Conservation (phyloP, 2,797 vertebrate species). For the Hozukius guyotensis region DNA sequence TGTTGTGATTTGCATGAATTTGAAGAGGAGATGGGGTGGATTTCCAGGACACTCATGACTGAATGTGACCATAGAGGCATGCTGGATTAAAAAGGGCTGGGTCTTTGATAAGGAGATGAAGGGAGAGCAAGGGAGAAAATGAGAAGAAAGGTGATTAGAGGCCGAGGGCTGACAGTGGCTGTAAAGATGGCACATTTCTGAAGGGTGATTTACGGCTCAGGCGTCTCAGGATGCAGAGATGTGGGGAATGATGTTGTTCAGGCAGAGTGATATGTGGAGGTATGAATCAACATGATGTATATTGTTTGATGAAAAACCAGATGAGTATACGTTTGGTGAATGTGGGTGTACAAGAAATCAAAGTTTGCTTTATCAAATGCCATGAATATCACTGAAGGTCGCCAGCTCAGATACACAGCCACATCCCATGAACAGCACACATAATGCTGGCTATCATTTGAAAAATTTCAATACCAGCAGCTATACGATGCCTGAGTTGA, state of each 20-base stretch:
- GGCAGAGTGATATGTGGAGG: neutral
- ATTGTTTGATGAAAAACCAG: neutral
- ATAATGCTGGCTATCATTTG: neutral
- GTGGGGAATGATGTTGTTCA: constrained; percentile 9
- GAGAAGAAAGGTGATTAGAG: constrained; percentile 62
- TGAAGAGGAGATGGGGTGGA: constrained; percentile 74
- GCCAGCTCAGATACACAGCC: neutral
- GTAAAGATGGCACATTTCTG: constrained; percentile 41
- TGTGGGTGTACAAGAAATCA: neutral
- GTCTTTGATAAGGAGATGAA: constrained; percentile 73
- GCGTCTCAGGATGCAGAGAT: constrained; percentile 9
- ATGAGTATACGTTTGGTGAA: neutral
- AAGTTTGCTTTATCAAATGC: neutral
- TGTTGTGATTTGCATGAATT: constrained; percentile 82
- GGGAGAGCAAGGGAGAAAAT: constrained; percentile 38
- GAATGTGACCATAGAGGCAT: constrained; percentile 76
- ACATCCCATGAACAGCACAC: neutral
- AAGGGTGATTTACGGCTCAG: constrained; percentile 36
- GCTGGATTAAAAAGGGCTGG: constrained; percentile 73
- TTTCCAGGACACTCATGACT: constrained; percentile 80
- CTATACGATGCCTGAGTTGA: neutral
- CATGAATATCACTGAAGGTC: constrained; percentile 8
- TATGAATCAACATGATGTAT: neutral
- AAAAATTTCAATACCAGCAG: neutral
- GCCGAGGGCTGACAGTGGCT: constrained; percentile 44